phyloP scores from a whole-genome alignment of 1,140 invertebrate genomes.

The Drosophila murphyi region DNA sequence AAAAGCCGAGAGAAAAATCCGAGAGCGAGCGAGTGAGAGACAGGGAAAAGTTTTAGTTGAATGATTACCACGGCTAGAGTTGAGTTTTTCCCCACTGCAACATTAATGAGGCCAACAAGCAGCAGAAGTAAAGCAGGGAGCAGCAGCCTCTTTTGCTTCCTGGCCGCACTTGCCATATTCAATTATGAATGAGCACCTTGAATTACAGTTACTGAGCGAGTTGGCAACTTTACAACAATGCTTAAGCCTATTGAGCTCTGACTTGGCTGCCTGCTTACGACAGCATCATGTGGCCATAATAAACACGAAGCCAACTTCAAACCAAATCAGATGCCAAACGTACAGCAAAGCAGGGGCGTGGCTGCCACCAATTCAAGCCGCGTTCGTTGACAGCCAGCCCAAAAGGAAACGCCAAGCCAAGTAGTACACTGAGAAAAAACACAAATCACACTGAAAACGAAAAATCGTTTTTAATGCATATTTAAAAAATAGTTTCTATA shows the following conservation, averaged over 20 bases:
- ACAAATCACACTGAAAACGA: neutral
- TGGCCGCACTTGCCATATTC: constrained; percentile 61
- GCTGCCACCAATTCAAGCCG: constrained; percentile 9
- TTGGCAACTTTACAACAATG: constrained; percentile 21
- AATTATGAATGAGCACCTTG: constrained; percentile 75
- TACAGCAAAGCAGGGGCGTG: constrained; percentile 9
- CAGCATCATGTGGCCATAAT: constrained; percentile 2
- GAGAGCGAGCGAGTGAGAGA: neutral
- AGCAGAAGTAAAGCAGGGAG: neutral
- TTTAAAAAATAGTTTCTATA: too few species aligned
- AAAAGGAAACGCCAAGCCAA: neutral
- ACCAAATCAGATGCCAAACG: constrained; percentile 22
- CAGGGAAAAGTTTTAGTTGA: constrained; percentile 64
- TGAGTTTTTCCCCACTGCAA: constrained; percentile 45
- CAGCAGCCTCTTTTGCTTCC: constrained; percentile 38
- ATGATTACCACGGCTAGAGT: constrained; percentile 52
- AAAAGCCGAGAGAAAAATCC: neutral
- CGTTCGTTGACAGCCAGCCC: constrained; percentile 7
- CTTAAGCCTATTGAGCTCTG: constrained; percentile 24
- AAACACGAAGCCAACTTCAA: constrained; percentile 13
- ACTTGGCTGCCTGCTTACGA: neutral
- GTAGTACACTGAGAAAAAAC: neutral
- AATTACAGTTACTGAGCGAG: constrained; percentile 61
- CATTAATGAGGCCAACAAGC: constrained; percentile 62
- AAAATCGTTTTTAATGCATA: too few species aligned